A percentile compares a stretch with the other conserved stretches of the same genome.
These are phyloP conservation scores for Mycteria americana DNA, from an alignment of 2,797 vertebrate genomes.

Conservation along the genomic window DNA sequence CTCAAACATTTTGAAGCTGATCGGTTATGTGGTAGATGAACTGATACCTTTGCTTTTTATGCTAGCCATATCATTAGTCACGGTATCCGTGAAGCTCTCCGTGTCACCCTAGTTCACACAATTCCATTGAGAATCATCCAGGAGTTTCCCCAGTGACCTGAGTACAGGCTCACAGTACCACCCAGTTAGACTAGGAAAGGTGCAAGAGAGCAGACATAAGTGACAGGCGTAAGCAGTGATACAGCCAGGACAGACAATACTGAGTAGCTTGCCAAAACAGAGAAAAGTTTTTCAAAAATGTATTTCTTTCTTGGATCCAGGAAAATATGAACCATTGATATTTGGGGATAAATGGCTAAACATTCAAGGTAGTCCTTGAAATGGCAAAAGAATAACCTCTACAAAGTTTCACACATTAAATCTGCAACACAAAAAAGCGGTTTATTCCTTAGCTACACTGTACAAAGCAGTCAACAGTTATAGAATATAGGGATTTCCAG, in stretches of 20 bases:
- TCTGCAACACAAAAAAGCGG: neutral
- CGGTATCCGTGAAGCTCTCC: neutral
- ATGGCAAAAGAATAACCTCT: neutral
- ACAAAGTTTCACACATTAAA: neutral
- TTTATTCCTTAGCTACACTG: neutral
- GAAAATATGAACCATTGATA: neutral
- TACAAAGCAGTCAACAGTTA: neutral
- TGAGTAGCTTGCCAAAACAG: neutral
- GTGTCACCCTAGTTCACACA: neutral
- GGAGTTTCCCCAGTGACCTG: neutral
- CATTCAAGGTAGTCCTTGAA: neutral
- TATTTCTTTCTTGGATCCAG: neutral
- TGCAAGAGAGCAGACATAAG: neutral
- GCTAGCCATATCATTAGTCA: neutral
- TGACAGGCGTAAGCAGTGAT: neutral
- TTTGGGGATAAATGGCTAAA: neutral
- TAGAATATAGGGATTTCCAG: fast-evolving
- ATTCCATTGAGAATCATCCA: neutral
- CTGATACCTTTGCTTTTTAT: neutral
- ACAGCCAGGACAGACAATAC: neutral
- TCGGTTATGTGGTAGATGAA: neutral
- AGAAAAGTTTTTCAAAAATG: neutral
- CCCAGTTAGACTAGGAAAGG: neutral
- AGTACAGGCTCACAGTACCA: neutral
- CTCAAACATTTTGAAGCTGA: neutral